Evolutionary conservation across 2,888 invertebrate genomes (phyloP).

Genomic region (Chrysolina haemoptera): DNA sequence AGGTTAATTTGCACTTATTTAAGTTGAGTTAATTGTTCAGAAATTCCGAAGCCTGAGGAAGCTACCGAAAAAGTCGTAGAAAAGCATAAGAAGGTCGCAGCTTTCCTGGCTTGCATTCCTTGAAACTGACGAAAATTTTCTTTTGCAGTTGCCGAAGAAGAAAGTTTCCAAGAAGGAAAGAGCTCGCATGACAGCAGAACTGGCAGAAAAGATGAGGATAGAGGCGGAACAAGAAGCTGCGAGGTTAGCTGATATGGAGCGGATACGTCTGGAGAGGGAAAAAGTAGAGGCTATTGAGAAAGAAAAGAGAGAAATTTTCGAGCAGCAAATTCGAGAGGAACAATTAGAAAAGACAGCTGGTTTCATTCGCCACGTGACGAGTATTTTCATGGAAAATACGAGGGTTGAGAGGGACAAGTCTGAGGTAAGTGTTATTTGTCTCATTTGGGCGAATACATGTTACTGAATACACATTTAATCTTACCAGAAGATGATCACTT

Average conservation of each 20-base stretch:
- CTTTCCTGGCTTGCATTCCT: conserved; percentile 15
- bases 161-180: conserved; percentile 59
- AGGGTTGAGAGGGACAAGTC: conserved; percentile 26
- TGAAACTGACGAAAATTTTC: neutral
- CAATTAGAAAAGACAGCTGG: conserved; percentile 58
- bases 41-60: neutral
- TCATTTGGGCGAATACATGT: too few species aligned
- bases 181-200: conserved; percentile 58
- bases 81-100: conserved; percentile 12
- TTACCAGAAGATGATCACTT: too few species aligned
- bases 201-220: conserved; percentile 52
- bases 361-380: conserved; percentile 19
- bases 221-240: conserved; percentile 55
- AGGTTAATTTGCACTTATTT: neutral
- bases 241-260: conserved; percentile 51
- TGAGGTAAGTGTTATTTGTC: conserved; percentile 32
- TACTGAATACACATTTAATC: too few species aligned
- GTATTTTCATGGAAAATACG: conserved; percentile 18
- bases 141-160: conserved; percentile 47
- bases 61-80: neutral
- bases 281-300: conserved; percentile 60
- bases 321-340: conserved; percentile 60
- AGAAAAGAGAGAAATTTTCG: conserved; percentile 64
- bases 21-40: conserved; percentile 29
- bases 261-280: conserved; percentile 59